phyloP scores from a whole-genome alignment of 37 sponge, comb jelly and placozoan genomes.

The Agelas oroides region DNA sequence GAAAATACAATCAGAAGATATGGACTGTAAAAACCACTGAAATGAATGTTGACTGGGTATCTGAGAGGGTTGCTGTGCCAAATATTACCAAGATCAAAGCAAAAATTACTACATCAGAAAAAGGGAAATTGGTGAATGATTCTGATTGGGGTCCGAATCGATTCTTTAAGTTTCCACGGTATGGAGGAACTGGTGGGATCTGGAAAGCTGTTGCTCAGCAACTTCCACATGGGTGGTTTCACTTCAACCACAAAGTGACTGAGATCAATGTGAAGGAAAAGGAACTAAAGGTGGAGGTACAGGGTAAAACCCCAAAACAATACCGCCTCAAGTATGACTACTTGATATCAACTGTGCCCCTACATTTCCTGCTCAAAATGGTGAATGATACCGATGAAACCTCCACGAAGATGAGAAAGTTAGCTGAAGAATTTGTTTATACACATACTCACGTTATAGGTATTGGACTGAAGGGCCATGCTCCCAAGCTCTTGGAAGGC shows the following conservation, averaged over 20 bases:
- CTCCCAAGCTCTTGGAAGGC: conserved; percentile 29
- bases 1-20: conserved; percentile 50
- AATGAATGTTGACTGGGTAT: conserved; percentile 51
- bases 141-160: conserved; percentile 50
- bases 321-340: conserved; percentile 42
- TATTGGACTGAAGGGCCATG: conserved; percentile 43
- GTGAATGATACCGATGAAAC: not conserved
- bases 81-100: conserved; percentile 38
- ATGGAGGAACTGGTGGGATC: conserved; percentile 45
- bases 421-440: conserved; percentile 27
- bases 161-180: conserved; percentile 38
- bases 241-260: conserved; percentile 17
- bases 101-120: conserved; percentile 17
- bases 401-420: not conserved
- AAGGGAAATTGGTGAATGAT: conserved; percentile 6
- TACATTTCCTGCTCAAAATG: conserved; percentile 33
- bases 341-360: conserved; percentile 48
- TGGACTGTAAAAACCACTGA: conserved; percentile 43
- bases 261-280: not conserved
- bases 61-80: conserved; percentile 52
- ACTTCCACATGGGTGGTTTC: conserved; percentile 42
- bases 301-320: too few species aligned
- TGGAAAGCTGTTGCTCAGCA: conserved; percentile 17
- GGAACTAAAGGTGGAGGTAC: not conserved
- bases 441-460: conserved; percentile 60